Percentiles rank a stretch among this genome's conserved stretches.
Evolutionary conservation across 2,113 vertebrate species (phyloP).

Genomic region (Calidris pugnax): DNA sequence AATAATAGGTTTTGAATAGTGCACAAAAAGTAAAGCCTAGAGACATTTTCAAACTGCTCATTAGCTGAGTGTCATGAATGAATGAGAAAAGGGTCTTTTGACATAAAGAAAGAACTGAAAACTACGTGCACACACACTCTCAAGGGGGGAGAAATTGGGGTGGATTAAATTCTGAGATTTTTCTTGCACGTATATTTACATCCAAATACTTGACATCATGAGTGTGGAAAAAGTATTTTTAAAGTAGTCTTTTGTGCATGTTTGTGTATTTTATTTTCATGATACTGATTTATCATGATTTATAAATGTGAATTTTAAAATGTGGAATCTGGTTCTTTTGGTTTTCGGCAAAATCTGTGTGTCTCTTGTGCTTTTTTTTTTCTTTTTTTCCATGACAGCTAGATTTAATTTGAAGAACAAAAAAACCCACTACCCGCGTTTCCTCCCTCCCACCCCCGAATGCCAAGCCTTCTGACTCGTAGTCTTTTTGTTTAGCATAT

Average conservation of each 20-base stretch:
- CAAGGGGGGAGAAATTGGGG: background rate
- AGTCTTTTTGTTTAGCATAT: slow-evolving; percentile 10
- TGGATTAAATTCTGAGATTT: background rate
- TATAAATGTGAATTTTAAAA: background rate
- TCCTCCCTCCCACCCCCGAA: background rate
- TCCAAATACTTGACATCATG: background rate
- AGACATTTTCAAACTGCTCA: background rate
- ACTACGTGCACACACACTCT: background rate
- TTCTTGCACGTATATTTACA: background rate
- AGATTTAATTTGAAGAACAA: slow-evolving; percentile 18
- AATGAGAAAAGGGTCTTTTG: background rate
- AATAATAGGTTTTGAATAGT: background rate
- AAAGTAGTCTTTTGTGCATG: background rate
- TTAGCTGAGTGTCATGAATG: slow-evolving; percentile 16
- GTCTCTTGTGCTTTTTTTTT: background rate
- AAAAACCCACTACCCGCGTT: background rate
- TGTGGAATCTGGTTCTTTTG: background rate
- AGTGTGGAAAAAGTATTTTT: background rate
- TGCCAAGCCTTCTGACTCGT: background rate
- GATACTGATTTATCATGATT: background rate
- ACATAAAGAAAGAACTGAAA: background rate
- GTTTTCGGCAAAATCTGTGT: background rate
- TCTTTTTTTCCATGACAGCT: background rate
- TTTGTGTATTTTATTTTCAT: background rate
- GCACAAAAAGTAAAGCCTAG: background rate